These are phyloP conservation scores for Pachycephala philippinensis DNA, from an alignment of 2,113 vertebrate species.

Conservation along the genomic window DNA sequence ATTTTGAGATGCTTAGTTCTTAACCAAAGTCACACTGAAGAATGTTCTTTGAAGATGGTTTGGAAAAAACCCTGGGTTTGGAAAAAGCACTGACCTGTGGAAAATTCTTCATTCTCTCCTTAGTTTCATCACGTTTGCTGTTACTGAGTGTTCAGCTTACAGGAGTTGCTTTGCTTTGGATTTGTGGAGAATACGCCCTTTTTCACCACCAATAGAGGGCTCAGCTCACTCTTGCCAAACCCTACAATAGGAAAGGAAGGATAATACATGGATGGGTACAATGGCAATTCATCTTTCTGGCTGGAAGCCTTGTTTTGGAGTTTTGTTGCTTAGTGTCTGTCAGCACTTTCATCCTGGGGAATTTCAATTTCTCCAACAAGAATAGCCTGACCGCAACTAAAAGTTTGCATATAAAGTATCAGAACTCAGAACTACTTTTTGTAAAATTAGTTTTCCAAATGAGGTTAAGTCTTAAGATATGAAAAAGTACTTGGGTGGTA, in stretches of 20 bases:
- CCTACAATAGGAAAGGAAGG: neutral
- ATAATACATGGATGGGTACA: neutral
- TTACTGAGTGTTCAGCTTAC: neutral
- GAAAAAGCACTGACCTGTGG: neutral
- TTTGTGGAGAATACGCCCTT: neutral
- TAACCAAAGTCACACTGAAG: neutral
- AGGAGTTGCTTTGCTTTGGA: neutral
- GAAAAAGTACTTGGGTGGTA: neutral
- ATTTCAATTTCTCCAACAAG: neutral
- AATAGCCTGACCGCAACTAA: neutral
- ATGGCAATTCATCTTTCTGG: neutral
- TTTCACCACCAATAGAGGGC: neutral
- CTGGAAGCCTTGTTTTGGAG: neutral
- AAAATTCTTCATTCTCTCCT: neutral
- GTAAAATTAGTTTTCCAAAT: neutral
- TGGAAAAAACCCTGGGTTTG: neutral
- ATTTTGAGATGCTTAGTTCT: neutral
- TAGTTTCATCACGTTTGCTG: neutral
- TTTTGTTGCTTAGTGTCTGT: slow-evolving; percentile 26
- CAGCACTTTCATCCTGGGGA: slow-evolving; percentile 2
- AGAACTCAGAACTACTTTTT: neutral
- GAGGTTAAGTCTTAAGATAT: neutral
- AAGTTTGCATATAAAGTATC: neutral
- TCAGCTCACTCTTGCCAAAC: neutral
- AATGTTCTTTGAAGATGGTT: neutral